Conservation (phyloP, 1,140 invertebrate genomes). For the Pararge aegeria region DNA sequence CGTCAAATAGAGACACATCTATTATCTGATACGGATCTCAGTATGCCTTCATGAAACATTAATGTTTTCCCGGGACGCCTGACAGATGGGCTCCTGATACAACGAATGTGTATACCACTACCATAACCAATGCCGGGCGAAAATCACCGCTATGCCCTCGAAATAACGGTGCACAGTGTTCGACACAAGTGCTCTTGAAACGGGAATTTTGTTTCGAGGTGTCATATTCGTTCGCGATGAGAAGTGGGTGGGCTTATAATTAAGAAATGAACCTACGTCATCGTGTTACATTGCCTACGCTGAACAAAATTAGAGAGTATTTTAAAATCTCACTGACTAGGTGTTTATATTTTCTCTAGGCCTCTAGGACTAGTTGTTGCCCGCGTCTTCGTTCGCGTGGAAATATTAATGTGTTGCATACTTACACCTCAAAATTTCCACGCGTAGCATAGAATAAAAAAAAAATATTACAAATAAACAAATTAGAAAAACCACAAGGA, state of each 20-base stretch:
- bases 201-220: constrained; percentile 43
- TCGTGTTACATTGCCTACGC: constrained; percentile 14
- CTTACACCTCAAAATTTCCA: too few relatives aligned
- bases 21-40: constrained; percentile 75
- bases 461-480: too few relatives aligned
- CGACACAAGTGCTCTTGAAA: constrained; percentile 17
- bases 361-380: too few relatives aligned
- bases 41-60: constrained; percentile 73
- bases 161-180: constrained; percentile 22
- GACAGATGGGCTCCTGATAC: constrained; percentile 72
- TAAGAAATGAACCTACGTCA: constrained; percentile 33
- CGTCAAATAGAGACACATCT: constrained; percentile 69
- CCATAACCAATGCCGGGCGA: constrained; percentile 33
- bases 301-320: neutral
- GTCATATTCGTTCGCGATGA: constrained; percentile 51
- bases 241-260: constrained; percentile 41
- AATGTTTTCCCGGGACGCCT: constrained; percentile 58
- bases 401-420: too few relatives aligned
- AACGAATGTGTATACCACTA: constrained; percentile 48
- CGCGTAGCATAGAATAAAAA: too few relatives aligned
- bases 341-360: too few relatives aligned
- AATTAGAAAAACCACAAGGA: too few relatives aligned
- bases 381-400: too few relatives aligned
- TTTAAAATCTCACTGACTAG: neutral
- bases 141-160: constrained; percentile 30